phyloP scores from a whole-genome alignment of 2,888 invertebrate genomes.

The Cryptus viduatorius region DNA sequence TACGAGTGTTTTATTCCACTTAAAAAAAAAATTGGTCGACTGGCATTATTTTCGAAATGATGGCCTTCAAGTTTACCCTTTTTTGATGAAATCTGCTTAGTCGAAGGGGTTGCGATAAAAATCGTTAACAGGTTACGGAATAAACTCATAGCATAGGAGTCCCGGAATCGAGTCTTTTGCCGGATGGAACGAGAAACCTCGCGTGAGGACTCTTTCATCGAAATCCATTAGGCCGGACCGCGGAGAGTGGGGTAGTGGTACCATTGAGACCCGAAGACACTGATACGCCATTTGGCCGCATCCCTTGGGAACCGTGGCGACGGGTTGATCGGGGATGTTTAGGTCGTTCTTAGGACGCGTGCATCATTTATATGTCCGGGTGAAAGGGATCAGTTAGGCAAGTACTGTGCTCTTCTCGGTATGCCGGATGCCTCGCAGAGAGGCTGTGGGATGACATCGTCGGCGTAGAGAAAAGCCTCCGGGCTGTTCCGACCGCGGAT shows the following conservation, averaged over 20 bases:
- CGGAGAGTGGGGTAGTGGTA: constrained; percentile 15
- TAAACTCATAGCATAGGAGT: background rate
- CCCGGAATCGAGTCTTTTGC: background rate
- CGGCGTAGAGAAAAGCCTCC: constrained; percentile 65
- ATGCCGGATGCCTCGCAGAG: constrained; percentile 52
- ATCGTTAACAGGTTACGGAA: background rate
- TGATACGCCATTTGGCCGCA: constrained; percentile 78
- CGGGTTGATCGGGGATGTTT: constrained; percentile 80
- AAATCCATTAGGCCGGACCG: constrained; percentile 63
- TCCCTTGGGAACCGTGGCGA: constrained; percentile 77
- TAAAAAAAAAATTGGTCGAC: background rate
- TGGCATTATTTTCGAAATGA: background rate
- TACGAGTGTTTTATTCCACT: background rate
- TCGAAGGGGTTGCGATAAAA: background rate
- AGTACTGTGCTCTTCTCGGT: constrained; percentile 15
- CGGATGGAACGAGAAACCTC: background rate
- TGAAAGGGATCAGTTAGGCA: constrained; percentile 56
- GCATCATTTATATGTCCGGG: constrained; percentile 79
- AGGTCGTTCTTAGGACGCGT: constrained; percentile 79
- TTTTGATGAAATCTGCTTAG: background rate
- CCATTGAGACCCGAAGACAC: constrained; percentile 74
- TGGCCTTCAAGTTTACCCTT: background rate
- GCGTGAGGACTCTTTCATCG: constrained; percentile 45
- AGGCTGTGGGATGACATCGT: constrained; percentile 54
- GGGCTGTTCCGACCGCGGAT: constrained; percentile 72